Base-by-base conservation (phyloP, 2,113 vertebrate genomes). In the Pomatorhinus ruficollis region DNA sequence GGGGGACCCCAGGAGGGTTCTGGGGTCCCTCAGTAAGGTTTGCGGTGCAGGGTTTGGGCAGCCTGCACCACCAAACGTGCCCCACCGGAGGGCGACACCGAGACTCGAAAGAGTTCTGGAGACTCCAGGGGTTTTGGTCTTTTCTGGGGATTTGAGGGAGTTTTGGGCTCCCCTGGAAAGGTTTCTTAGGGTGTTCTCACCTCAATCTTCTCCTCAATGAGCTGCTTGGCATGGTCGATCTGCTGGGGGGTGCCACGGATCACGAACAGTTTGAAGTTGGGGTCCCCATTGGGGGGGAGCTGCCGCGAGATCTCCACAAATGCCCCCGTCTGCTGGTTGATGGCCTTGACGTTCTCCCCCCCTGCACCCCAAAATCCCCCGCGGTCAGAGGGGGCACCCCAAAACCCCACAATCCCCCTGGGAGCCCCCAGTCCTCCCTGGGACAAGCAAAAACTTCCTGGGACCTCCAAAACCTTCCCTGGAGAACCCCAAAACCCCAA, bases 191-290 rank as follows among this genome's bases (percentile, higher is more conserved):
- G 35, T 66, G 10, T 5, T 27, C 37, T 14, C 71, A 87, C 83
- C 83, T 87, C 83, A 18, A 87, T 87, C 18, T 87, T 78, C 64
- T 78, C 84, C 84, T 87, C 84, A 1, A 87, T 87, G 45, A 87
- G 84, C 72, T 87, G 84, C 54, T 87, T 87, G 64, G 84, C 84
- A 3, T 87, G 84, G 33, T 87, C 84, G 15, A 87, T 87, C 72
- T 87, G 84, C 28, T 87, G 84, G 8, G 84, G 84, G 39, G 72
- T 60, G 33, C 84, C 84, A 0, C 84, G 72, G 72, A 87, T 87
- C 27, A 87, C 74, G 12, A 87, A 87, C 9, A 87, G 72, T 33
- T 85, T 87, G 54, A 87, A 87, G 33, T 87, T 87, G 53, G 83
- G 83, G 63, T 87, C 83, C 27, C 83, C 83, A 0, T 87, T 78